Evolutionary conservation across 37 sponge, comb jelly and placozoan genomes (phyloP), one percentile per base, ranked within the genome.

Genomic region (Theonella swinhoei): DNA sequence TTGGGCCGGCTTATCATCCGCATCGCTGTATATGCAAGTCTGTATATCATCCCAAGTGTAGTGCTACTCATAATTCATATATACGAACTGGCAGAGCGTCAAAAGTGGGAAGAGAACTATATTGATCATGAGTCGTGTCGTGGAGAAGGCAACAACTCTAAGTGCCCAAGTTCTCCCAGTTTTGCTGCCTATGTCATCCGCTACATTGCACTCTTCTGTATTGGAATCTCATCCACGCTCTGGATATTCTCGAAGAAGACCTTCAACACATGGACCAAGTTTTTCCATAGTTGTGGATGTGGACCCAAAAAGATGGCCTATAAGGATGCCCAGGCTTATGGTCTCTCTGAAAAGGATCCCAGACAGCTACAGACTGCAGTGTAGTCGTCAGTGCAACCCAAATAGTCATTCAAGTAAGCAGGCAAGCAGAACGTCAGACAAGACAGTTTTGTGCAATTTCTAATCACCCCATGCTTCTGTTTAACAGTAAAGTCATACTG

Each of bases 231-330:
- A 72, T 84, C 90, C 65, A 82, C 92, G 36, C 62, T 76, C 22
- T 95, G 96, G 96, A 75, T 95, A 14, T 1, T 92, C 31, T 87
- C 96, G 0, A 58, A 63, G 74, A 95, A 95, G 88, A 95, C 96
- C 2, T 31, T 92, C 41, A 4, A 58, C 0, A 86, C 93, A 20
- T 95, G 96, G 96, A 63, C 80, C n/a, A 86, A 89, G 84, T 83
- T 93, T 65, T 83, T 89, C 35, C 37, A 42, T 11, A 84, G 84
- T 38, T 86, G 87, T 72, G 40, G 63, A 11, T 86, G 72, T 43
- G 19, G 72, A 3, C 36, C n/a, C 0, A 35, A 7, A 0, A 35
- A 7, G 7, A 36, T 36, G 72, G n/a, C 54, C 7, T 7, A 47
- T 47, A 14, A 17, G 54, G 14, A 17, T 7, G 14, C 11, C 54